These are phyloP conservation scores for Morpho helenor DNA, from an alignment of 2,888 invertebrate species.

Conservation along the genomic window DNA sequence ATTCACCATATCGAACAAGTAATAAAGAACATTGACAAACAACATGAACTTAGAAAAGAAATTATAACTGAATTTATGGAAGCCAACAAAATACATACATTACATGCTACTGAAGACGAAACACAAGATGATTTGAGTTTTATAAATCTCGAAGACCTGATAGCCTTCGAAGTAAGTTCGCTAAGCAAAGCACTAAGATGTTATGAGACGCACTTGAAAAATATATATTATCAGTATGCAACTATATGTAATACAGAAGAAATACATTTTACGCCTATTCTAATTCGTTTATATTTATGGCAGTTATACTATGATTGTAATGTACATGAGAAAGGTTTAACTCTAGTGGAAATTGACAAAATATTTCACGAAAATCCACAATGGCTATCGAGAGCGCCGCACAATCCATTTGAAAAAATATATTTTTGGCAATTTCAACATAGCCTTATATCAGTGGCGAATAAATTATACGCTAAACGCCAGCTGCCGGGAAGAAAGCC, in stretches of 20 bases:
- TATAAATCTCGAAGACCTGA: slow-evolving; percentile 38
- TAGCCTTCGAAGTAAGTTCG: slow-evolving; percentile 63
- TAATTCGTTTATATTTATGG: slow-evolving; percentile 79
- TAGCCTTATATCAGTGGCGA: slow-evolving; percentile 72
- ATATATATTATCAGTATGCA: slow-evolving; percentile 75
- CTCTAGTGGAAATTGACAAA: slow-evolving; percentile 73
- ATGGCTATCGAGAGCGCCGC: slow-evolving; percentile 61
- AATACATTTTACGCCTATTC: slow-evolving; percentile 55
- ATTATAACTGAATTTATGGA: slow-evolving; percentile 52
- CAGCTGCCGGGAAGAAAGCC: slow-evolving; percentile 49
- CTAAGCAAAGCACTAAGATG: slow-evolving; percentile 63
- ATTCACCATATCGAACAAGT: slow-evolving; percentile 63
- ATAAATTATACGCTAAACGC: slow-evolving; percentile 61
- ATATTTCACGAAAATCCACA: slow-evolving; percentile 66
- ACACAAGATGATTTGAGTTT: slow-evolving; percentile 15
- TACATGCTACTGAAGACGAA: slow-evolving; percentile 18
- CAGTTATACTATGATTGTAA: slow-evolving; percentile 80
- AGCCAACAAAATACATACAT: slow-evolving; percentile 41
- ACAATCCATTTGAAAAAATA: slow-evolving; percentile 80
- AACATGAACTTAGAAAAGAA: slow-evolving; percentile 41
- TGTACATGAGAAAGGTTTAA: slow-evolving; percentile 66
- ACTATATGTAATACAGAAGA: slow-evolving; percentile 58
- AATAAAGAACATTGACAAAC: slow-evolving; percentile 52
- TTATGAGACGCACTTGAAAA: slow-evolving; percentile 66
- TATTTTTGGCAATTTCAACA: slow-evolving; percentile 82